A percentile compares a stretch with the other conserved stretches of the same genome.
Evolutionary conservation across 2,113 vertebrate species (phyloP).

Genomic region (Natator depressus): DNA sequence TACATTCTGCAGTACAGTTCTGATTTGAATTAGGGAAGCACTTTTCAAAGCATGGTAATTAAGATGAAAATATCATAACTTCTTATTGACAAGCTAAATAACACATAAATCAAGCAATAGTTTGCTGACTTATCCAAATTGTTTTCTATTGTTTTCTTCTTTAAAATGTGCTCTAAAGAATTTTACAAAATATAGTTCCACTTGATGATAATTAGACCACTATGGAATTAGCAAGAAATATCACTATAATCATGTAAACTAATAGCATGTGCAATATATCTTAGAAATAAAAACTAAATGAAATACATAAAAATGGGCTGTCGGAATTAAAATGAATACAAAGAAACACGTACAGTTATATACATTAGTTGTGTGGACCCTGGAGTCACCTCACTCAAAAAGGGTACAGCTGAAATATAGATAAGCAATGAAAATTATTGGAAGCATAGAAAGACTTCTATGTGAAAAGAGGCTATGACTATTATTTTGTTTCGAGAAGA

Average conservation of each 20-base stretch:
- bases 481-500: background rate
- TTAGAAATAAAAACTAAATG: background rate
- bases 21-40: background rate
- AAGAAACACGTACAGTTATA: background rate
- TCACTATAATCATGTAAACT: background rate
- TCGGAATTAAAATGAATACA: background rate
- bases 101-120: background rate
- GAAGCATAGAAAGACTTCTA: background rate
- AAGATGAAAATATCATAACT: constrained; percentile 24
- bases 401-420: background rate
- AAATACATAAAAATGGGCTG: background rate
- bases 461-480: background rate
- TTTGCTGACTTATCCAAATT: background rate
- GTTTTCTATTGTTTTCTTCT: background rate
- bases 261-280: background rate
- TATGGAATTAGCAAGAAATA: background rate
- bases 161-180: background rate
- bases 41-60: constrained; percentile 41
- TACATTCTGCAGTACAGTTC: background rate
- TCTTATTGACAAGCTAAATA: constrained; percentile 35
- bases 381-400: background rate
- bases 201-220: background rate
- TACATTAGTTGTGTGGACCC: fast-evolving
- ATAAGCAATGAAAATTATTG: background rate
- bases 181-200: background rate